Conservation (phyloP, 2,797 vertebrate genomes). For the Coccyzus lansbergi region DNA sequence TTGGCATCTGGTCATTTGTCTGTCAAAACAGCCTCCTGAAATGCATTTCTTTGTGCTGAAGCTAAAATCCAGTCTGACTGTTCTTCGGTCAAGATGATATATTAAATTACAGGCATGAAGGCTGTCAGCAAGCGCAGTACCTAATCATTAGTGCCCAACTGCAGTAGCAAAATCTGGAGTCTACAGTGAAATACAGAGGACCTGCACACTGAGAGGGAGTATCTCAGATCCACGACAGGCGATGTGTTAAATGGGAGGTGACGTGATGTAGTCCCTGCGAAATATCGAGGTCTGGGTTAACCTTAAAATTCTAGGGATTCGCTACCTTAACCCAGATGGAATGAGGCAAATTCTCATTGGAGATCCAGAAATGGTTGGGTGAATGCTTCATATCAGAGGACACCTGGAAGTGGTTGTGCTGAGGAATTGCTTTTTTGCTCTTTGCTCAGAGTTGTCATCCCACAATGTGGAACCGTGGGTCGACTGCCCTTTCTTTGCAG, state of each 20-base stretch:
- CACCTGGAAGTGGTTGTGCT: not conserved
- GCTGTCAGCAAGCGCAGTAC: rapidly evolving
- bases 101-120: not conserved
- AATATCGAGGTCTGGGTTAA: not conserved
- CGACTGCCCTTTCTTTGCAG: not conserved
- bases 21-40: not conserved
- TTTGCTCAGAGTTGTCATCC: not conserved
- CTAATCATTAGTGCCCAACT: not conserved
- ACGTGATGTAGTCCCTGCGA: not conserved
- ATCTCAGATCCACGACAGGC: not conserved
- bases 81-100: not conserved
- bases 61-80: not conserved
- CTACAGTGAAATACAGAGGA: not conserved
- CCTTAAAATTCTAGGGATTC: not conserved
- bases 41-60: not conserved
- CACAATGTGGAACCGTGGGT: not conserved
- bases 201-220: not conserved
- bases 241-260: not conserved
- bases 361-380: not conserved
- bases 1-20: not conserved
- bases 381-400: not conserved
- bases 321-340: not conserved
- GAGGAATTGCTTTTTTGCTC: not conserved
- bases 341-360: not conserved
- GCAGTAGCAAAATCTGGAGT: not conserved